Base-by-base conservation (phyloP, 2,888 invertebrate genomes). In the Entomobrya proxima region DNA sequence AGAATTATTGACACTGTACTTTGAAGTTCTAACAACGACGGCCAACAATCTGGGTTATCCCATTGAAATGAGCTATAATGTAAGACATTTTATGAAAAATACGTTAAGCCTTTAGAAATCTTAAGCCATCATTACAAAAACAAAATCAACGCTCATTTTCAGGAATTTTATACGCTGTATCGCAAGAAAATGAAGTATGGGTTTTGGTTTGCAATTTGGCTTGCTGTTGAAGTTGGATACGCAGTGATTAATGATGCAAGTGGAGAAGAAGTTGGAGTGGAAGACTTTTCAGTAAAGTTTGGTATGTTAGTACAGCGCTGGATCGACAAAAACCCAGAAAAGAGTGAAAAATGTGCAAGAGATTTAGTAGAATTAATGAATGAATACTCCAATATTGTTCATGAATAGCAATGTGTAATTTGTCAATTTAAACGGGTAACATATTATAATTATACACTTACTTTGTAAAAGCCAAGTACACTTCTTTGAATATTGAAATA, bases 201-300 rank as follows among this genome's bases (percentile, higher is more conserved):
- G 13, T 79, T 79, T 21, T 79, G 79, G 79, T 76, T 76, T 76
- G 76, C 76, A 0, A 76, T 76, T 18, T 76, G 76, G 55, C 13
- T 76, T n/a, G 76, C 55, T 9, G 37, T 50, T 35, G 76, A 55
- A 37, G 55, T 40, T 6, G 76, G 76, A 27, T 74, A 76, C 21
- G 76, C 55, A 21, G 76, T 74, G 0, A 74, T 74, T 9, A 50
- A 50, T n/a, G 50, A 47, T 15, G 47, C 50, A 9, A 15, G 50
- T 7, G 5, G 15, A 2, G 44, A 50, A 1, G 74, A 50, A 2
- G 32, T 6, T 1, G n/a, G 61, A n/a, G 30, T 32, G 3, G 61
- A 61, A n/a, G 61, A 55, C 1, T 55, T 7, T 15, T 35, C 40
- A 6, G 40, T 27, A 0, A 11, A 55, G 21, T 55, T 76, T 55